Base-by-base conservation (phyloP, 2,797 vertebrate species). In the Chelon auratus region DNA sequence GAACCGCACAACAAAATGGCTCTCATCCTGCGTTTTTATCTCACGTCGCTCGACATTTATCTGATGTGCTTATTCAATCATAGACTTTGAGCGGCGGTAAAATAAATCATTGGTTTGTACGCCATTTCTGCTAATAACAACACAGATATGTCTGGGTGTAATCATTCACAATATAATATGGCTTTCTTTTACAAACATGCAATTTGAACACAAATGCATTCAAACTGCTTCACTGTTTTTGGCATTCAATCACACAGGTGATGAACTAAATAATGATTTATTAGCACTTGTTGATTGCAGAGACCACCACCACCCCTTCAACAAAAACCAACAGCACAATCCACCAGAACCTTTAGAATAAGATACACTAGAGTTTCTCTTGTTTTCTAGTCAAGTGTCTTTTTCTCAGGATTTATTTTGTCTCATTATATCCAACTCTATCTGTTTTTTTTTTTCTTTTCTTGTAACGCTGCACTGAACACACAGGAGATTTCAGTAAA, bases 1-100 rank as follows among this genome's bases (percentile, higher is more conserved):
- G 33, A 63, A 43, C 15, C 15, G 37, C 39, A 55, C 47, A 62
- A 60, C 50, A 61, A 62, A 53, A 61, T 60, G 11, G 43, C 66
- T 62, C 43, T 74, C 22, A 62, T 62, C 47, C 42, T 57, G 15
- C 33, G 43, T 40, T 39, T 68, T 53, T 51, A 36, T 68, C 33
- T 37, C 17, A 10, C 14, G 10, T 9, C 56, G 62, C 24, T 11
- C 59, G 26, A 65, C 14, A 56, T 50, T 48, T 17, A 59, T 24
- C 51, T 15, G 10, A 51, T 45, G 50, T 40, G 37, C 26, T 57
- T 57, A 57, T 60, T 37, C 15, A 52, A 8, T 24, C 24, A 54
- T 6, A 37, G 8, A 43, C 54, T 7, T 47, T 58, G 61, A 11
- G 15, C 18, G 13, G 20, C 57, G 47, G 63, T 9, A 30, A 3